phyloP scores from a whole-genome alignment of 2,113 vertebrate species.

The Emydura subglobosa region DNA sequence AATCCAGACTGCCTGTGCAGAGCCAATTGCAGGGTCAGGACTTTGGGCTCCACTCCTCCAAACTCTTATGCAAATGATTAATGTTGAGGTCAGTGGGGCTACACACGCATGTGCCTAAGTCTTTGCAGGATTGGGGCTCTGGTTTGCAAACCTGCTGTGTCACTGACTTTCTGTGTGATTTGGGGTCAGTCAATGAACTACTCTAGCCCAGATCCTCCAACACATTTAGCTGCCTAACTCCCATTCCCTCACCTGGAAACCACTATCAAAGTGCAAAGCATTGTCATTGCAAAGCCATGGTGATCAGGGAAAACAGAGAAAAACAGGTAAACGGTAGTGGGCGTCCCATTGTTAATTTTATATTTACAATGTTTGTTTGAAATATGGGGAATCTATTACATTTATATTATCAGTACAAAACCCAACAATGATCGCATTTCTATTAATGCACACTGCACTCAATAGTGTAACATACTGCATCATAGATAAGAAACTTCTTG shows the following conservation, averaged over 20 bases:
- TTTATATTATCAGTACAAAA: background rate
- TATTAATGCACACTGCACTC: background rate
- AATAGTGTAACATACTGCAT: background rate
- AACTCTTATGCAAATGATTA: constrained; percentile 38
- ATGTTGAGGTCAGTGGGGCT: background rate
- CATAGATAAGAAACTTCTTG: background rate
- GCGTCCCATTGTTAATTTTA: background rate
- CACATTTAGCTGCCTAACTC: background rate
- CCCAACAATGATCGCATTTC: background rate
- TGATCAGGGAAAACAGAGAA: background rate
- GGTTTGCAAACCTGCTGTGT: background rate
- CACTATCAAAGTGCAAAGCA: background rate
- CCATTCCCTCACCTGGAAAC: background rate
- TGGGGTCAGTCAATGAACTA: background rate
- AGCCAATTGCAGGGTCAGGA: background rate
- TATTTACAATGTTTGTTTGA: background rate
- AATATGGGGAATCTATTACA: background rate
- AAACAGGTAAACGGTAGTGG: background rate
- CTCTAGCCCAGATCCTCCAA: background rate
- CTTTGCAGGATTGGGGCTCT: background rate
- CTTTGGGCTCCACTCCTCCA: background rate
- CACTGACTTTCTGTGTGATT: background rate
- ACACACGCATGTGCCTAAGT: constrained; percentile 19
- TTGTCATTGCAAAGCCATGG: background rate
- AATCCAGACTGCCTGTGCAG: constrained; percentile 18